Evolutionary conservation across 2,888 invertebrate genomes (phyloP), one percentile per base, ranked within the genome.

Genomic region (Macrosiphum euphorbiae): DNA sequence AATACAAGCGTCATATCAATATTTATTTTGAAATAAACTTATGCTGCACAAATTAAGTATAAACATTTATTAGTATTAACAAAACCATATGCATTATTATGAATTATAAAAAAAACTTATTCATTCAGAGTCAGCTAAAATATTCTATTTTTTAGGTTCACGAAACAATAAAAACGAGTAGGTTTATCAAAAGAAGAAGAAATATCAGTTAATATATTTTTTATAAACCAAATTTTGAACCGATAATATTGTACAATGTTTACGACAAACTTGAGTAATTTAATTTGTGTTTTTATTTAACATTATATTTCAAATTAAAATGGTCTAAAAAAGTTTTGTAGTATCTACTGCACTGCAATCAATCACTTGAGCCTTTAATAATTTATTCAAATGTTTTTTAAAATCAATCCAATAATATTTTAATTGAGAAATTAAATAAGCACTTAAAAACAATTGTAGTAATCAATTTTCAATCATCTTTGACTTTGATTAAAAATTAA

Each of bases 121-220:
- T 61, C 61, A 20, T 61, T 58, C n/a, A 61, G 61, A 47, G 61
- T 89, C 89, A 89, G 61, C 89, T n/a, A 8, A 61, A 89, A 61
- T 41, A 78, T 20, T 35, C 20, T 35, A 78, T 78, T 35, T 78
- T 78, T 78, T 78, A 35, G 35, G 35, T 78, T 41, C 20, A 78
- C 35, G 8, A 78, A 78, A 78, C 8, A 24, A 78, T 35, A 78
- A 78, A 35, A 35, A 78, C 20, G 20, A 78, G 20, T 78, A 35
- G n/a, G n/a, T 35, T 16, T 78, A 35, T 78, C 35, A n/a, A 78
- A 78, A 35, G 3, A 78, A 35, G 16, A 78, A 35, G 0, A 26
- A 8, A 20, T 35, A 78, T 20, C 8, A 8, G 35, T 35, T 26
- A 78, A 8, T 78, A 0, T 78, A 35, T 78, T 78, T 20, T 78